Evolutionary conservation across 2,797 vertebrate species (phyloP), one percentile per base, ranked within the genome.

Genomic region (Silurus lanzhouensis): DNA sequence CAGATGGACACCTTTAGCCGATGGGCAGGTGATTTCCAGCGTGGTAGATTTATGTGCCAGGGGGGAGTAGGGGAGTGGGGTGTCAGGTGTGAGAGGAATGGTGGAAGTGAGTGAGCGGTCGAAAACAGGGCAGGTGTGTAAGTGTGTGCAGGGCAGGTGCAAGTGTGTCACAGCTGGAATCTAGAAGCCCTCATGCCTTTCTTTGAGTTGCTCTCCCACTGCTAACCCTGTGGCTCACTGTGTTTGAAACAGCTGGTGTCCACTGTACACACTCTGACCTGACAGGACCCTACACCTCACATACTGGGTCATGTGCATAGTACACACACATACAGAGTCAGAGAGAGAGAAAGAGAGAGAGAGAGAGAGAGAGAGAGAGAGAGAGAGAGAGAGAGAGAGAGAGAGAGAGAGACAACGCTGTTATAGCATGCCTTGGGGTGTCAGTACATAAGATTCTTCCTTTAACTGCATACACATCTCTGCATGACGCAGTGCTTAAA

Each of bases 171-270:
- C 89, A 91, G 88, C 91, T 91, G 91, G 88, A 79, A 82, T 85
- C 82, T 88, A 85, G 87, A 86, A 90, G 86, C 87, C 88, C 87
- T 87, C 61, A 85, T 80, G 88, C 74, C 85, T 86, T 83, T 81
- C 87, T 88, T 70, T 55, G 84, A 61, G 64, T 84, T 86, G 27
- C 78, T 85, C 88, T 88, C 89, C 88, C 84, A 83, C 84, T 83
- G 88, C 85, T 85, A 82, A 82, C 89, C 88, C 84, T 85, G 87
- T 87, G 86, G 86, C 87, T 86, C 87, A 48, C 87, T 77, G 60
- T 88, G 87, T 89, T 82, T 87, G 82, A 71, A 91, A 88, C 90
- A 92, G 90, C 91, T 92, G 91, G 88, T 87, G 87, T 83, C 75
- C 84, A 79, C 86, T 76, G 83, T 82, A 85, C 85, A 83, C 81